These are phyloP conservation scores for Agapostemon virescens DNA, from an alignment of 2,888 invertebrate genomes.

Conservation along the genomic window DNA sequence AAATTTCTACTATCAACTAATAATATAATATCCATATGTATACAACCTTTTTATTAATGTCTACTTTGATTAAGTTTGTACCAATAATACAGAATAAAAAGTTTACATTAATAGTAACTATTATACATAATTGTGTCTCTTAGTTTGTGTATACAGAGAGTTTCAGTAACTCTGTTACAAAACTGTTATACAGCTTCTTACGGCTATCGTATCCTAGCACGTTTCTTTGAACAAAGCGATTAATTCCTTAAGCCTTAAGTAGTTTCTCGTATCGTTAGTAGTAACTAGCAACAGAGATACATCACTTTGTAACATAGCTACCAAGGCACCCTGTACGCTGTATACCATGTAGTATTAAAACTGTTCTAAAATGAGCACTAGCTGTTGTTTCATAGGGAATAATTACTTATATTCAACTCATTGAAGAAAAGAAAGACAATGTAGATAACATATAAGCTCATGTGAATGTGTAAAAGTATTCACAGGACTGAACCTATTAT, in stretches of 20 bases:
- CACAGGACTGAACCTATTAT: slow-evolving; percentile 8
- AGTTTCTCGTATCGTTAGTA: background rate
- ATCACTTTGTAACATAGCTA: background rate
- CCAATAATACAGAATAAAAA: slow-evolving; percentile 27
- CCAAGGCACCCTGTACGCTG: background rate
- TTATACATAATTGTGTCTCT: background rate
- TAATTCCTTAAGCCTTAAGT: background rate
- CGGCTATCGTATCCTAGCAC: background rate
- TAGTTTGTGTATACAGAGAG: background rate
- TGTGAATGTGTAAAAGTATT: slow-evolving; percentile 28
- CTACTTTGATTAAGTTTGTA: slow-evolving; percentile 1
- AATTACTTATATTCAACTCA: slow-evolving; percentile 7
- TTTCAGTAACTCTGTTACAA: background rate
- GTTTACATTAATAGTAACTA: slow-evolving; percentile 10
- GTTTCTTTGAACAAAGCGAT: too few species aligned
- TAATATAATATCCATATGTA: background rate
- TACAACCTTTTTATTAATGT: background rate
- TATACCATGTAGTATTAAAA: background rate
- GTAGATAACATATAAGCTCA: background rate
- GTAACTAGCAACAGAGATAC: background rate
- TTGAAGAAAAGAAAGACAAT: background rate
- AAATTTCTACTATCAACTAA: background rate
- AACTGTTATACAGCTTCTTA: background rate
- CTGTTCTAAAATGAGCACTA: slow-evolving; percentile 13
- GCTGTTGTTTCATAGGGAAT: background rate